Base-by-base conservation (phyloP, 2,797 vertebrate species). In the Bufotes viridis region DNA sequence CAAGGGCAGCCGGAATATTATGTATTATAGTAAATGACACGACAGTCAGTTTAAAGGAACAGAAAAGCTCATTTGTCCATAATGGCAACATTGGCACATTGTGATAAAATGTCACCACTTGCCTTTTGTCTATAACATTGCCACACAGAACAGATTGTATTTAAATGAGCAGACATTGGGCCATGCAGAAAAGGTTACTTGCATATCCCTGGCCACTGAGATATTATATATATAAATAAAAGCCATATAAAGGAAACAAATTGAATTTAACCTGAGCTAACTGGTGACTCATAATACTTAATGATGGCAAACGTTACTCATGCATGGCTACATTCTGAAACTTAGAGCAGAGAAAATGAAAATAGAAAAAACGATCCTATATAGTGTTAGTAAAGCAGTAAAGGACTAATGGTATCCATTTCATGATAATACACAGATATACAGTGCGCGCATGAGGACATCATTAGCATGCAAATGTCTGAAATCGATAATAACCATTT, bases 281-380 rank as follows among this genome's bases (percentile, higher is more conserved):
- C 26, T 84, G 78, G 67, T 88, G 87, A 88, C 87, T 88, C 87
- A 88, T 49, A 72, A 65, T 63, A 51, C 34, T 55, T 88, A 84
- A 88, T 85, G 67, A 63, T 74, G 34, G 72, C 69, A 85, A 87
- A 81, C 72, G 78, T 81, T 78, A 63, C 3, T 20, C 76, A 88
- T 80, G 61, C 74, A 65, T 57, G n/a, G 55, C 22, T 74, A 74
- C 57, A 22, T 85, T 12, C 58, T 69, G 67, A 82, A 76, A 63
- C 9, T 53, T 63, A 26, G 18, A 24, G 29, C 4, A 83, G 26
- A 57, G 29, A 34, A 72, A 72, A 10, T 34, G 55, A 58, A 13
- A 13, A 29, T 22, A 83, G 13, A 22, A 78, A 51, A 7, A 53
- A 24, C 49, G 55, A 78, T 51, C 7, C 9, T 42, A n/a, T 70